Percentiles rank a stretch among this genome's conserved stretches.
These are phyloP conservation scores for Ephialtes manifestator DNA, from an alignment of 2,888 invertebrate species.

Conservation along the genomic window DNA sequence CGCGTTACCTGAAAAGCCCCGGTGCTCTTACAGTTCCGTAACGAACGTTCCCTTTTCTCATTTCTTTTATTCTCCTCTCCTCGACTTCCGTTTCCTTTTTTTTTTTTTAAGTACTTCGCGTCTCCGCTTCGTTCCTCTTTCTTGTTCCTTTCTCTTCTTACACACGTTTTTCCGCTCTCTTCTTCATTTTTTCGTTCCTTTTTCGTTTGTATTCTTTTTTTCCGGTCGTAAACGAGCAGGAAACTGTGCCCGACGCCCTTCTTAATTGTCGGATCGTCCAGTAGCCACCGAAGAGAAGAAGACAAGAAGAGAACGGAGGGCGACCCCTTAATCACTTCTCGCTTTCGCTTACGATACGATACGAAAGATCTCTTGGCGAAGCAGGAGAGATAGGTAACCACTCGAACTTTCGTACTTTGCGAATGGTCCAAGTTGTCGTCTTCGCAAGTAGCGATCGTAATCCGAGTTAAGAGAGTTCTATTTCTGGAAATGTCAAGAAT, in stretches of 20 bases:
- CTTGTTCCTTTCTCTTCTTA: conserved; percentile 17
- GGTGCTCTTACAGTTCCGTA: conserved; percentile 47
- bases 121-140: neutral
- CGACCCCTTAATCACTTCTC: conserved; percentile 60
- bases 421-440: too few relatives aligned
- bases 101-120: neutral
- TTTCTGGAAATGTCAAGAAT: too few relatives aligned
- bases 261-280: conserved; percentile 61
- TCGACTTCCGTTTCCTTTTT: neutral
- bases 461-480: neutral
- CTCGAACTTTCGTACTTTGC: too few relatives aligned
- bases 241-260: conserved; percentile 13
- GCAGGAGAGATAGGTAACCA: too few relatives aligned
- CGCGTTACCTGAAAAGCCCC: conserved; percentile 29
- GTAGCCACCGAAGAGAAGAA: conserved; percentile 14
- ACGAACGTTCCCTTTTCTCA: conserved; percentile 55
- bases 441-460: neutral
- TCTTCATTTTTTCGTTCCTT: conserved; percentile 39
- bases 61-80: conserved; percentile 39
- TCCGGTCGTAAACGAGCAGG: conserved; percentile 38
- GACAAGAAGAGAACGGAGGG: neutral
- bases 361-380: conserved; percentile 1
- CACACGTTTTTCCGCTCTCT: neutral
- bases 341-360: conserved; percentile 22
- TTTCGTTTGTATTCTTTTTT: neutral